phyloP scores from a whole-genome alignment of 92 coral and sea anemone species.

The Pocillopora meandrina region DNA sequence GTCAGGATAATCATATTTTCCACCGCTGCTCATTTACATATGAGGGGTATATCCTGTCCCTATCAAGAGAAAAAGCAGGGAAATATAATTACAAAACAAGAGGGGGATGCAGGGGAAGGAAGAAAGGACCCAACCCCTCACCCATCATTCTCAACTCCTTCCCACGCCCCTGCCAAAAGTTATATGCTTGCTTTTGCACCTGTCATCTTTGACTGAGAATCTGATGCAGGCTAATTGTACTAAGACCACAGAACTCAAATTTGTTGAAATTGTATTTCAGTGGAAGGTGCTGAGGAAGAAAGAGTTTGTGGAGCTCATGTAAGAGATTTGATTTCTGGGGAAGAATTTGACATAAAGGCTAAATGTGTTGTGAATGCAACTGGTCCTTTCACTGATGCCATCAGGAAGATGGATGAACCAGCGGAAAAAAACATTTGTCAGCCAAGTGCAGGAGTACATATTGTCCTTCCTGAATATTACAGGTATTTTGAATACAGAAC shows the following conservation, averaged over 20 bases:
- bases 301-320: conserved; percentile 94
- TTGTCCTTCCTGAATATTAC: conserved; percentile 91
- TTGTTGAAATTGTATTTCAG: conserved; percentile 9
- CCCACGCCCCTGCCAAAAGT: no score
- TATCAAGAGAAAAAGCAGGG: no score
- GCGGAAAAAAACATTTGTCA: conserved; percentile 75
- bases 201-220: no score
- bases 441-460: conserved; percentile 94
- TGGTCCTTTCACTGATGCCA: conserved; percentile 89
- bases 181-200: no score
- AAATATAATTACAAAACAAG: no score
- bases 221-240: not conserved
- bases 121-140: no score
- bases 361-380: conserved; percentile 98
- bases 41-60: no score
- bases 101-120: no score
- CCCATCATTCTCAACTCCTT: no score
- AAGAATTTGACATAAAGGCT: conserved; percentile 89
- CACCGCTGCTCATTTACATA: no score
- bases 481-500: conserved; percentile 54
- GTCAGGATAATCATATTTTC: not conserved
- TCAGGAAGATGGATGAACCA: conserved; percentile 83
- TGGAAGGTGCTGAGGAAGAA: conserved; percentile 70
- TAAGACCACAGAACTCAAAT: not conserved
- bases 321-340: conserved; percentile 78